Base-by-base conservation (phyloP, 53 echinoderm and acorn worm species). In the Hippasteria phrygiana region DNA sequence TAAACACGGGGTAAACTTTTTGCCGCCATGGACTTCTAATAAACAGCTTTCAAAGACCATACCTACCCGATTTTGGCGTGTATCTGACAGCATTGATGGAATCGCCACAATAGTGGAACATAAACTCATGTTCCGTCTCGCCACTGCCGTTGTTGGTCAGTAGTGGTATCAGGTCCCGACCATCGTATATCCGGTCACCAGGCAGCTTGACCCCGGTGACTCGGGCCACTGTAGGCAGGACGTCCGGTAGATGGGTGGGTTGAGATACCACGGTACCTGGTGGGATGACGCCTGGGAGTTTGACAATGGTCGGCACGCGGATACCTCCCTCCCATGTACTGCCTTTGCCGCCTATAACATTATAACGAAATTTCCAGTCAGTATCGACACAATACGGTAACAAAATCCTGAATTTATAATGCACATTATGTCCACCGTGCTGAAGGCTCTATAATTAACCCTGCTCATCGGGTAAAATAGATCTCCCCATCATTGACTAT, bases 261-360 rank as follows among this genome's bases (percentile, higher is more conserved):
- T 95, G 92, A 16, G 95, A 92, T 20, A 95, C 86, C 77, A 90
- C 94, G 7, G 64, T 76, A 26, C 80, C 91, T 20, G 95, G 59
- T 38, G 90, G 87, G 14, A 97, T 53, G 41, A 92, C 83, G 3
- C 92, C 92, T 3, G 97, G 97, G 85, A 89, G 92, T 45, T 89
- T 78, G 40, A 93, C 76, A 16, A 97, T 59, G 0, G 97, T 90
- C 0, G 97, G 97, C 11, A 97, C 95, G 17, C 97, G 90, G 63
- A 97, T 95, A 4, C 97, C 97, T n/a, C 97, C 97, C 63, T 97
- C 97, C 74, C 86, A 97, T 22, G 90, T 92, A 40, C 89, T 93
- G 32, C 93, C 91, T 87, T 97, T 97, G 9, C 97, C 94, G 39
- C 97, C 97, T 97, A 32, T 5, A 72, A n/a, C n/a, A n/a, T n/a